A percentile compares a stretch with the other conserved stretches of the same genome.
Evolutionary conservation across 2,888 invertebrate species (phyloP).

Genomic region (Acronicta psi): DNA sequence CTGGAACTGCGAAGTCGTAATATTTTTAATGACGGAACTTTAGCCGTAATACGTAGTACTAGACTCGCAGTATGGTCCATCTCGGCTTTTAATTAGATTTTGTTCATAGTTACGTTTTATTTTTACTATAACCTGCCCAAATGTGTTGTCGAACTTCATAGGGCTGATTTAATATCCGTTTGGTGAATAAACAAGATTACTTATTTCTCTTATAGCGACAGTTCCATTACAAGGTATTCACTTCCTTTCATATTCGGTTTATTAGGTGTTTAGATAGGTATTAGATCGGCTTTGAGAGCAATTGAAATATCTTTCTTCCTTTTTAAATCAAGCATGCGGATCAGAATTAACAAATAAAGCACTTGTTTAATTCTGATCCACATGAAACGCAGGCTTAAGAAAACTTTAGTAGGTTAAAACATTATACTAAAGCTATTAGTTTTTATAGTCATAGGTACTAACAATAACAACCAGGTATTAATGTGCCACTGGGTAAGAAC

Average conservation of each 20-base stretch:
- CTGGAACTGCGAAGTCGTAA: slow-evolving; percentile 64
- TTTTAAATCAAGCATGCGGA: no score
- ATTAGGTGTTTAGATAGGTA: slow-evolving; percentile 29
- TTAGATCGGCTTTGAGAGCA: slow-evolving; percentile 30
- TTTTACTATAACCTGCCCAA: slow-evolving; percentile 13
- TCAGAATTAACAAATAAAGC: no score
- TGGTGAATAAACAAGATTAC: slow-evolving; percentile 36
- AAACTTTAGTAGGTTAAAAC: slow-evolving; percentile 31
- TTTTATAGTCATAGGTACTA: slow-evolving; percentile 49
- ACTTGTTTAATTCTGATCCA: no score
- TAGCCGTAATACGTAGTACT: slow-evolving; percentile 48
- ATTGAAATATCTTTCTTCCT: slow-evolving; percentile 37
- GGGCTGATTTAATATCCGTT: slow-evolving; percentile 27
- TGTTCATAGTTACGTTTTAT: slow-evolving; percentile 38
- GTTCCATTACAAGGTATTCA: slow-evolving; percentile 22
- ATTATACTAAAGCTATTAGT: slow-evolving; percentile 40
- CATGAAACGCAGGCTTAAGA: no score
- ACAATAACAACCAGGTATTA: slow-evolving; percentile 43
- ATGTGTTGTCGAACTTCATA: not conserved
- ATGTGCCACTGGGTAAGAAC: slow-evolving; percentile 36
- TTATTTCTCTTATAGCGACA: slow-evolving; percentile 9
- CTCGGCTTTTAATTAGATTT: slow-evolving; percentile 51
- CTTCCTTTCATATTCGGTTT: slow-evolving; percentile 23
- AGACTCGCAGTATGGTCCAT: slow-evolving; percentile 42
- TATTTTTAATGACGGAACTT: slow-evolving; percentile 78